Base-by-base conservation (phyloP, 2,113 vertebrate genomes). In the Channa argus region DNA sequence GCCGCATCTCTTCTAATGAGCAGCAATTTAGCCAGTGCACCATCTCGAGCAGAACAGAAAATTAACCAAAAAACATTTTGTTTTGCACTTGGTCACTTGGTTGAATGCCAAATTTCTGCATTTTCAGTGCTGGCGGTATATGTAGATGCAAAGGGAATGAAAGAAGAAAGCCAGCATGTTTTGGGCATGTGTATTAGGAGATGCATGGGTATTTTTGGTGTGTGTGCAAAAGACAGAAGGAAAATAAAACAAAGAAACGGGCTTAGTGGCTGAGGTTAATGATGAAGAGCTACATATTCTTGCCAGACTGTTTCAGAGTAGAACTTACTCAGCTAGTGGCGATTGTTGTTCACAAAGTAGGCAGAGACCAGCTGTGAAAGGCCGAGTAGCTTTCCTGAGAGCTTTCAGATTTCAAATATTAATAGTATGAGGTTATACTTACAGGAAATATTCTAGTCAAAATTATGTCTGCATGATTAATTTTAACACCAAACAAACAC, bases 1-100 rank as follows among this genome's bases (percentile, higher is more conserved):
- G 67, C 45, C 12, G 14, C 63, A 63, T 80, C 67, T 55, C 69
- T 61, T 58, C 44, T 88, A 82, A 89, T 90, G 76, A 86, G 56
- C 61, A 71, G 71, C 68, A 80, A 71, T 86, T 81, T 72, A 59
- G 60, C 63, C 43, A 47, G 34, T 71, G 63, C 50, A 71, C 4
- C 53, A 68, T 82, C 46, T 52, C 8, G 41, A 75, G 78, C 74
- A 62, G 62, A 84, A 65, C 45, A 5, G 49, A 77, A 63, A 47
- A 43, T 24, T 65, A 33, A 46, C 6, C 8, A 50, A 59, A 56
- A 59, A 63, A 15, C 39, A 44, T 59, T 80, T 53, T 0, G 13
- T 41, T 69, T 45, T 64, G 47, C 41, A 46, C 38, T 43, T 54
- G 24, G 24, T 24, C 24, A 45, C 60, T 33, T 8, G 53, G 41